Percentiles rank a stretch among this genome's conserved stretches.
Conservation (phyloP, 2,888 invertebrate species). For the Xestia xanthographa region DNA sequence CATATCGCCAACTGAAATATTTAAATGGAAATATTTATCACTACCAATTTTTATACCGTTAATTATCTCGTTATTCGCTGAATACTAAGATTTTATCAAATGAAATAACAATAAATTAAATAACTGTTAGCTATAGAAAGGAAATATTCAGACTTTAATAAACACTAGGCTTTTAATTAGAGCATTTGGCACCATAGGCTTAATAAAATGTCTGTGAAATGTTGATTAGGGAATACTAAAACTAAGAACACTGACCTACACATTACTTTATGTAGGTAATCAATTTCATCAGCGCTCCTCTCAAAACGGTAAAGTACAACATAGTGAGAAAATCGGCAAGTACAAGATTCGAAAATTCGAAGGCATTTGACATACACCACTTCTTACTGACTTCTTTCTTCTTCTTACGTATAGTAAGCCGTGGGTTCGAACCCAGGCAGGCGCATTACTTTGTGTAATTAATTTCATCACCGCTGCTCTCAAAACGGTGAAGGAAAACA, state of each 20-base stretch:
- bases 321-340: not conserved
- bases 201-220: conserved; percentile 29
- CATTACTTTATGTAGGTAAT: not conserved
- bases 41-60: not conserved
- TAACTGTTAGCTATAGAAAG: not conserved
- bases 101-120: not conserved
- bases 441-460: too few species aligned
- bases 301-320: not conserved
- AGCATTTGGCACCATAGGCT: conserved; percentile 17
- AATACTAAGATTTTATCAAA: not conserved
- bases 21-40: not conserved
- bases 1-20: not conserved
- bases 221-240: conserved; percentile 1
- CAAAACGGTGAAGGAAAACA: too few species aligned
- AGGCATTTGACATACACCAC: not conserved
- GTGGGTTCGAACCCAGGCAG: too few species aligned
- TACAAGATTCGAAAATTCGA: not conserved
- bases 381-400: too few species aligned
- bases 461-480: too few species aligned
- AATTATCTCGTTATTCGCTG: not conserved
- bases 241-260: not conserved
- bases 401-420: too few species aligned
- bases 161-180: conserved; percentile 3
- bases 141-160: not conserved
- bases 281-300: not conserved